A percentile compares a stretch with the other conserved stretches of the same genome.
Conservation (phyloP, 1,140 invertebrate genomes). For the Zaprionus lachaisei region DNA sequence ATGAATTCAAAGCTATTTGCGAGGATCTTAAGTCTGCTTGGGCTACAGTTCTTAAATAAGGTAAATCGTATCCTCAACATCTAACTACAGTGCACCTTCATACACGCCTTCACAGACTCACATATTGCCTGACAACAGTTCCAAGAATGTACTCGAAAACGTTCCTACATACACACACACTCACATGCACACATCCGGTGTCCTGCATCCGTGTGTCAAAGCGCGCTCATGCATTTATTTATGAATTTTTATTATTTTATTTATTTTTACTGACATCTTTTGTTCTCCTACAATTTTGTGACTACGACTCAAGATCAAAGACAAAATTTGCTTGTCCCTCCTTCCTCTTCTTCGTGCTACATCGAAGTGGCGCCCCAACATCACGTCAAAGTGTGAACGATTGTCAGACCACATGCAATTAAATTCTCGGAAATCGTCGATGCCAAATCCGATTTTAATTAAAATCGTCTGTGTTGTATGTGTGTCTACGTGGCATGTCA, state of each 20-base stretch:
- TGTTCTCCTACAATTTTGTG: slow-evolving; percentile 9
- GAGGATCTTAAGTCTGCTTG: too few species aligned
- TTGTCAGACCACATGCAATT: slow-evolving; percentile 71
- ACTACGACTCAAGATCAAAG: slow-evolving; percentile 67
- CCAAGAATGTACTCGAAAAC: background rate
- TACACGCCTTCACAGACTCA: slow-evolving; percentile 10
- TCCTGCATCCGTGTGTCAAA: slow-evolving; percentile 76
- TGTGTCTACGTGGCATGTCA: slow-evolving; percentile 48
- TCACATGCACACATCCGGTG: slow-evolving; percentile 49
- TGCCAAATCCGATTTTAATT: slow-evolving; percentile 80
- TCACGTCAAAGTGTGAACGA: slow-evolving; percentile 64
- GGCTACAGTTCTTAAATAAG: background rate
- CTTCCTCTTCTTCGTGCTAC: background rate
- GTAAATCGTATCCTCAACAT: background rate
- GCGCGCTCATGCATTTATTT: slow-evolving; percentile 76
- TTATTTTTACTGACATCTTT: slow-evolving; percentile 58
- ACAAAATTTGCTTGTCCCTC: slow-evolving; percentile 7
- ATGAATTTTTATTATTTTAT: slow-evolving; percentile 77
- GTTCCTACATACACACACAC: slow-evolving; percentile 25
- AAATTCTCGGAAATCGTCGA: slow-evolving; percentile 73
- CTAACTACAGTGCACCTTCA: background rate
- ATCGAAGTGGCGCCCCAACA: background rate
- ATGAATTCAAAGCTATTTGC: too few species aligned
- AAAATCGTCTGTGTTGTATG: slow-evolving; percentile 64
- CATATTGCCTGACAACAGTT: slow-evolving; percentile 12